Conservation (phyloP, 2,888 invertebrate species). For the Eristalis intricaria region DNA sequence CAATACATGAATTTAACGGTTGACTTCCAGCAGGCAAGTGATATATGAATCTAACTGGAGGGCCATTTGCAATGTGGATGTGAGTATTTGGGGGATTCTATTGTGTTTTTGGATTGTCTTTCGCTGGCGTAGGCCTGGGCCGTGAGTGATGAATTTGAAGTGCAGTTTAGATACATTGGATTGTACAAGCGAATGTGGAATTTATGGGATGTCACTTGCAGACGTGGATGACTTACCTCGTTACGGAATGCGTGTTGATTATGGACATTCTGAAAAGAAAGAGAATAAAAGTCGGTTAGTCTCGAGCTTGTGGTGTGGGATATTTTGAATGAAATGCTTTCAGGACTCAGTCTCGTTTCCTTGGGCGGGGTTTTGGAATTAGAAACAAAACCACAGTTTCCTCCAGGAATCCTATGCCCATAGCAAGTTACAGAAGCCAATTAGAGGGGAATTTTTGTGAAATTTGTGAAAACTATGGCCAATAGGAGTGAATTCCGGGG, state of each 20-base stretch:
- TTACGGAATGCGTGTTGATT: neutral
- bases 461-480: too few relatives aligned
- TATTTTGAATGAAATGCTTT: too few relatives aligned
- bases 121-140: neutral
- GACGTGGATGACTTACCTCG: neutral
- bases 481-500: too few relatives aligned
- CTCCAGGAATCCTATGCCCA: too few relatives aligned
- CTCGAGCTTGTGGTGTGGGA: neutral
- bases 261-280: neutral
- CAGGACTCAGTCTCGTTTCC: too few relatives aligned
- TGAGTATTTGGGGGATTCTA: conserved; percentile 4
- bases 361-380: too few relatives aligned
- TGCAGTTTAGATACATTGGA: neutral
- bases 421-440: too few relatives aligned
- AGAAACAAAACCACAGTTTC: too few relatives aligned
- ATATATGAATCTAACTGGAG: conserved; percentile 41
- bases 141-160: neutral
- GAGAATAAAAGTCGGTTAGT: neutral
- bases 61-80: conserved; percentile 30
- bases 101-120: neutral
- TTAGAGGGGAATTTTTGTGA: too few relatives aligned
- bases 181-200: neutral
- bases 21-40: conserved; percentile 57
- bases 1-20: conserved; percentile 66
- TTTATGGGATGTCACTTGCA: neutral